Evolutionary conservation across 1,140 invertebrate genomes (phyloP).

Genomic region (Drosophila willistoni): DNA sequence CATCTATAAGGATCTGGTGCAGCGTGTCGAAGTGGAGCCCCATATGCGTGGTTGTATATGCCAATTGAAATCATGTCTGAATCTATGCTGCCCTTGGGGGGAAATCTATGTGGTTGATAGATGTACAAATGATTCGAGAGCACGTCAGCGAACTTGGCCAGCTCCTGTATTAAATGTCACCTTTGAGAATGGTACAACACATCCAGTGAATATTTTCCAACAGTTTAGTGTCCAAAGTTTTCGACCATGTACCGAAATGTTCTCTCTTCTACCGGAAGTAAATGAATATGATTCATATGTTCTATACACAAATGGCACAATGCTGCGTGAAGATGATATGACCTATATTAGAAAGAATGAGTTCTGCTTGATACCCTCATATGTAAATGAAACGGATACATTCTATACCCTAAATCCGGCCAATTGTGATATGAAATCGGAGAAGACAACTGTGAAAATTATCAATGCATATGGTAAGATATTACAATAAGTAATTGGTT

Average conservation of each 20-base stretch:
- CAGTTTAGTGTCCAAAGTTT: conserved; percentile 76
- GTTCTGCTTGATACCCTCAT: conserved; percentile 63
- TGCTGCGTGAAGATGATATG: conserved; percentile 57
- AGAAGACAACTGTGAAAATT: conserved; percentile 64
- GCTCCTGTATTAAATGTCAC: conserved; percentile 63
- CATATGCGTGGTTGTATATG: conserved; percentile 74
- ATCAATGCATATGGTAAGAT: conserved; percentile 70
- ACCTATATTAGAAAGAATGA: conserved; percentile 63
- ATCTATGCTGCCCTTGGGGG: conserved; percentile 77
- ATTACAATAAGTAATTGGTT: background rate
- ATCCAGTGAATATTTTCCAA: conserved; percentile 57
- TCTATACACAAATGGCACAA: conserved; percentile 68
- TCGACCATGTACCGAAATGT: conserved; percentile 72
- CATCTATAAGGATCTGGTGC: conserved; percentile 60
- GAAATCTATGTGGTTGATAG: conserved; percentile 35
- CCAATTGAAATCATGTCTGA: conserved; percentile 75
- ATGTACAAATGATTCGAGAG: conserved; percentile 43
- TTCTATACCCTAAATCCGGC: conserved; percentile 66
- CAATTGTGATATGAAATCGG: conserved; percentile 60
- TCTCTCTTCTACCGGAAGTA: conserved; percentile 55
- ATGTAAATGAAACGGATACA: conserved; percentile 57
- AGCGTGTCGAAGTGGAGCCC: conserved; percentile 54
- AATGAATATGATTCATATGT: conserved; percentile 56
- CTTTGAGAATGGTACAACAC: conserved; percentile 34
- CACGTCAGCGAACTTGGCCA: conserved; percentile 49